Evolutionary conservation across 2,888 invertebrate genomes (phyloP), one percentile per base, ranked within the genome.

Genomic region (Megamerina dolium): DNA sequence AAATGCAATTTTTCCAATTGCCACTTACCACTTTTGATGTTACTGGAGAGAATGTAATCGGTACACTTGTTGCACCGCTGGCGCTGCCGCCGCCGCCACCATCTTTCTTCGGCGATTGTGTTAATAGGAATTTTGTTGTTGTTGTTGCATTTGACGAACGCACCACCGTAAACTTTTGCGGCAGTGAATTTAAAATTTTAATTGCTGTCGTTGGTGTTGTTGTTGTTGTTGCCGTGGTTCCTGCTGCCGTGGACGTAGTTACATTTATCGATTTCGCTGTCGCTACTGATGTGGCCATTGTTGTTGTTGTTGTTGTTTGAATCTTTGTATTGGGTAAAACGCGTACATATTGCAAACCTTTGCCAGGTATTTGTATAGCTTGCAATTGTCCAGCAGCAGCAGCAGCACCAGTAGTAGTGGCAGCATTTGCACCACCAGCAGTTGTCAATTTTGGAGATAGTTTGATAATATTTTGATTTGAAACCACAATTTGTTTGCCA

Each of bases 291-390:
- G 13, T 12, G 3, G 21, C 17, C 9, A 13, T 34, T 10, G 19
- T 18, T 27, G 27, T 27, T 10, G 37, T 6, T 8, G 43, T 31
- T 1, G 41, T 45, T 20, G 41, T 39, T 23, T 23, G 10, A 5
- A 40, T 17, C 23, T 47, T 66, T 16, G 73, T 57, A 31, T 73
- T 74, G 43, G 76, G 76, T 14, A 83, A 74, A 30, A 83, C 75
- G 51, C 83, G 77, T n/a, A 84, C 80, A 61, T 82, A 83, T 58
- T 83, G 83, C 46, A 83, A 73, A 46, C 54, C 41, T 39, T 74
- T 67, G 26, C 68, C 68, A 0, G 65, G 51, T 21, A 70, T 45
- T 48, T 69, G 66, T 34, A 71, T 59, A 1, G 70, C 55, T 43
- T 69, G 68, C 20, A 69, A 23, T 23, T 60, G 50, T 2, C 56